Percentiles rank a stretch among this genome's conserved stretches.
Evolutionary conservation across 1,140 invertebrate genomes (phyloP).

Genomic region (Aphelenchoides besseyi): DNA sequence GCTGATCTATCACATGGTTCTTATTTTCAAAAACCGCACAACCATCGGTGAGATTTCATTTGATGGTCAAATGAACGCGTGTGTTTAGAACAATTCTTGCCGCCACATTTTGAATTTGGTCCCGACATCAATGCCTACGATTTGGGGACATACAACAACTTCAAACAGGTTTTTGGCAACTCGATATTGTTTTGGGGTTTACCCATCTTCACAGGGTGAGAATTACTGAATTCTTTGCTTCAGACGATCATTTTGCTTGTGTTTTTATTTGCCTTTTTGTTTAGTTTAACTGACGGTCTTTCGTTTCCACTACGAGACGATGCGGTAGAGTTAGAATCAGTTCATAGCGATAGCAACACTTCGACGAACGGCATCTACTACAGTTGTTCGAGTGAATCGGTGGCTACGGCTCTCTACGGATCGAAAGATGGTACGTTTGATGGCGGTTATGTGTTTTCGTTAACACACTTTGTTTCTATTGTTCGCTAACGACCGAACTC

Average conservation of each 20-base stretch:
- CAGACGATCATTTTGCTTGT: no score
- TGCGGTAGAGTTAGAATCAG: neutral
- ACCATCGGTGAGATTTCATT: constrained; percentile 33
- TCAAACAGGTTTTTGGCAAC: constrained; percentile 37
- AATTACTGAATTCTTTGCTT: no score
- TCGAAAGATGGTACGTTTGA: neutral
- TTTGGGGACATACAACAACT: constrained; percentile 35
- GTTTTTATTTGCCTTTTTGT: neutral
- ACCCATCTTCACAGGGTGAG: constrained; percentile 40
- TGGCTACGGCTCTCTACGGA: neutral
- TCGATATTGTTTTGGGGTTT: constrained; percentile 34
- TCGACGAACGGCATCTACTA: constrained; percentile 1
- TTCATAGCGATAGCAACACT: neutral
- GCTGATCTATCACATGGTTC: constrained; percentile 43
- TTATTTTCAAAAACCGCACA: constrained; percentile 35
- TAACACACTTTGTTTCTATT: neutral
- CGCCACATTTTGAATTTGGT: constrained; percentile 40
- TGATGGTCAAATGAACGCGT: neutral
- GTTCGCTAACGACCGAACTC: neutral
- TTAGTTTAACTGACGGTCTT: neutral
- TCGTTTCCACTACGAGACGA: neutral
- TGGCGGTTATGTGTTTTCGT: neutral
- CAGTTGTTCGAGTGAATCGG: neutral
- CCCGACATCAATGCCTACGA: constrained; percentile 41
- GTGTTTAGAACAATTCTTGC: constrained; percentile 41